Evolutionary conservation across 2,888 invertebrate species (phyloP), one percentile per base, ranked within the genome.

Genomic region (Mimumesa dahlbomi): DNA sequence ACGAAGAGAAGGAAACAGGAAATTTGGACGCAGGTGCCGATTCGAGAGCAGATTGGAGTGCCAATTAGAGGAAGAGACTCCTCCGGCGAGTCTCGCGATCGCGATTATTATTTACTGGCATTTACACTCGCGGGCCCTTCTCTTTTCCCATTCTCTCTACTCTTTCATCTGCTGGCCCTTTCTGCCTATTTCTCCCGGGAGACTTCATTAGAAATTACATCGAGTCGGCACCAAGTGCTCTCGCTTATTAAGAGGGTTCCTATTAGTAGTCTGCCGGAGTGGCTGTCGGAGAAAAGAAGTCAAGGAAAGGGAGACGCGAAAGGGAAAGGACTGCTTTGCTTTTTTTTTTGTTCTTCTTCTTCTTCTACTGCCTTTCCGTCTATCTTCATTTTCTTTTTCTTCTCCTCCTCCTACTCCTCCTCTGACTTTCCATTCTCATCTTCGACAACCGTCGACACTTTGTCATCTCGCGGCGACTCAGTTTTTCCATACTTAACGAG

Each of bases 161-260:
- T 25, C 34, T 38, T 34, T 19, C 38, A 31, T 29, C 9, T 48
- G 45, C 2, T 19, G 38, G 36, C n/a, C 34, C 42, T 50, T 48
- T 57, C 53, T 9, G 40, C n/a, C 54, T 14, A 18, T 62, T 64
- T 49, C 42, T 36, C 25, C 46, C 21, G 19, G 21, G 38, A 40
- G 59, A 62, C 57, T 74, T 74, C 72, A 54, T 73, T 68, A 74
- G 64, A 65, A 68, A 74, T 68, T 73, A 65, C 64, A 73, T 65
- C 68, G 68, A 68, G 64, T 73, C 48, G 67, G 46, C 43, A 65
- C 59, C 45, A 50, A 65, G 73, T 73, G 61, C 61, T 57, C 68
- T 58, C 68, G 57, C 57, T 74, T 74, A 74, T 74, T 68, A 73
- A 68, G 61, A 56, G 57, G 59, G 16, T 19, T 63, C 73, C 57